These are phyloP conservation scores for Ctenopoma kingsleyae DNA, from an alignment of 2,797 vertebrate species.

Conservation along the genomic window DNA sequence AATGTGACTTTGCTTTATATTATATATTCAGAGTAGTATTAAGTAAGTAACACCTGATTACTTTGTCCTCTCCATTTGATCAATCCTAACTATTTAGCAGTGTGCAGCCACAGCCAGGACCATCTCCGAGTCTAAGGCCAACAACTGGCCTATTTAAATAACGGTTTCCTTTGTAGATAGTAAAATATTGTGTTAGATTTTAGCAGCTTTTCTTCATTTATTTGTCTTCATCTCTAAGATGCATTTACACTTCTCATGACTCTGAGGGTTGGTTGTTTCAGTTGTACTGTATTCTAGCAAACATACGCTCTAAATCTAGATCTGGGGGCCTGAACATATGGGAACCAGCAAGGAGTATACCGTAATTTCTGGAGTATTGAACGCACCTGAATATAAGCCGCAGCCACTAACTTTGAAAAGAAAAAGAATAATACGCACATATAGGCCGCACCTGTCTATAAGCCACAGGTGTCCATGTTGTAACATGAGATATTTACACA, in stretches of 20 bases:
- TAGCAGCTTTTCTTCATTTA: not conserved
- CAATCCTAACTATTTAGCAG: not conserved
- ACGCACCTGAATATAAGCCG: no score
- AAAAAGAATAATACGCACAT: no score
- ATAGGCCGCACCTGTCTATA: no score
- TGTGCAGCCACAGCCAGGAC: constrained; percentile 5
- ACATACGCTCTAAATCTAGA: constrained; percentile 5
- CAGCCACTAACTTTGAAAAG: no score
- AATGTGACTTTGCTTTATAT: constrained; percentile 40
- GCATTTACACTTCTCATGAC: not conserved
- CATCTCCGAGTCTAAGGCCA: constrained; percentile 23
- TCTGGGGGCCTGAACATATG: not conserved
- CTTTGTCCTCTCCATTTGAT: constrained; percentile 20
- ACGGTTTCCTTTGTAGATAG: not conserved
- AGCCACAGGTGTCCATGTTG: no score
- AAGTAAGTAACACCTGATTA: constrained; percentile 28
- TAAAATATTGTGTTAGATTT: not conserved
- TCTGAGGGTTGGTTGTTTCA: not conserved
- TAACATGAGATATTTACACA: no score
- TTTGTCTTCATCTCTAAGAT: not conserved
- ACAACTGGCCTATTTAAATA: constrained; percentile 5
- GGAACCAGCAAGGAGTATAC: no score
- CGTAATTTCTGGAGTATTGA: no score
- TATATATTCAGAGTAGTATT: constrained; percentile 16
- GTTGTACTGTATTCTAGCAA: not conserved